phyloP scores from a whole-genome alignment of 2,113 vertebrate species.

The Nycticryphes semicollaris region DNA sequence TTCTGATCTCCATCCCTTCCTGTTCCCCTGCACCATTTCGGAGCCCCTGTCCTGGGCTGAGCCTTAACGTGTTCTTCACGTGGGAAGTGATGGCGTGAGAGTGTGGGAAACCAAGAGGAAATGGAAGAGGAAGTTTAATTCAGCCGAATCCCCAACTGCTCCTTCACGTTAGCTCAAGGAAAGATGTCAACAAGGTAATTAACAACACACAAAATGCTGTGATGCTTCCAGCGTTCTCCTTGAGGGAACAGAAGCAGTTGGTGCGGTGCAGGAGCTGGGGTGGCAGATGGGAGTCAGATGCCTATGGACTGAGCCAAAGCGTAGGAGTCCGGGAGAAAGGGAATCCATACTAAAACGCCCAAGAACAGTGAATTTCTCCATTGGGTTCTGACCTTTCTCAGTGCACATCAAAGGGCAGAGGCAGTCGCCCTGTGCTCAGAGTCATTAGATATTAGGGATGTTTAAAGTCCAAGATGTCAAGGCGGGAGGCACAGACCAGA shows the following conservation, averaged over 20 bases:
- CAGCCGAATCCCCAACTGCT: neutral
- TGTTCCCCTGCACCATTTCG: rapidly evolving
- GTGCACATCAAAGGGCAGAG: neutral
- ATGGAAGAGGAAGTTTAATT: neutral
- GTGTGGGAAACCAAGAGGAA: neutral
- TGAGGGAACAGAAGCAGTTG: neutral
- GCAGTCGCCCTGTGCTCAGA: neutral
- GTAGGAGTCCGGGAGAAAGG: neutral
- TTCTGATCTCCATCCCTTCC: neutral
- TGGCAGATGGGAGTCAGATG: neutral
- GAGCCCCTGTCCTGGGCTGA: too few relatives aligned
- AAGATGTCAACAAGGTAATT: neutral
- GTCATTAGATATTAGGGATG: neutral
- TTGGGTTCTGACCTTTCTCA: neutral
- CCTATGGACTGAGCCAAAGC: neutral
- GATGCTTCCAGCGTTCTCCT: neutral
- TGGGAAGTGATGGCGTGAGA: neutral
- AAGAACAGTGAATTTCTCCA: neutral
- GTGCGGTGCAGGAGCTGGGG: neutral
- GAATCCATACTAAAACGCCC: neutral
- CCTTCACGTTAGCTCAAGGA: neutral
- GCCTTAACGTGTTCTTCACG: rapidly evolving
- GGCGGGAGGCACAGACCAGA: neutral
- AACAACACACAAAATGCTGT: too few relatives aligned
- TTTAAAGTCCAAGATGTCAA: neutral